Evolutionary conservation across 2,113 vertebrate genomes (phyloP).

Genomic region (Pholis gunnellus): DNA sequence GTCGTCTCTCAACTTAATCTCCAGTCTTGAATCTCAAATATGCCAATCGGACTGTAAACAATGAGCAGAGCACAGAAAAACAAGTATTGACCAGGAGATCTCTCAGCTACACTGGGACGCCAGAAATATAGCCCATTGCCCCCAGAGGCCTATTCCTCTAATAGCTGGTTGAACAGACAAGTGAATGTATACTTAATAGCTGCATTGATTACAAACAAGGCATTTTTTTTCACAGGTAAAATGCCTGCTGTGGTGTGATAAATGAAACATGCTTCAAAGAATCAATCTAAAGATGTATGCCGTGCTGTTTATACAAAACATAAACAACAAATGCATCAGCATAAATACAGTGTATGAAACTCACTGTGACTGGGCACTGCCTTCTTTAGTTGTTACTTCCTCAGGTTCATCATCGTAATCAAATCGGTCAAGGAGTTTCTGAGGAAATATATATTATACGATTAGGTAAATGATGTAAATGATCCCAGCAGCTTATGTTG

Average conservation of each 20-base stretch:
- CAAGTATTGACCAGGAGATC: background rate
- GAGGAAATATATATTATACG: constrained; percentile 21
- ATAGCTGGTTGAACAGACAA: background rate
- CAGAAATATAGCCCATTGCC: background rate
- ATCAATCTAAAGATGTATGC: background rate
- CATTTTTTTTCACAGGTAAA: background rate
- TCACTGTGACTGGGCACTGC: constrained; percentile 77
- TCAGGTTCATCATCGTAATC: constrained; percentile 98
- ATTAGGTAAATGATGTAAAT: background rate
- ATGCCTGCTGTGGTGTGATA: background rate
- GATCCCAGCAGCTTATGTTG: background rate
- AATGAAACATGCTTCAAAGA: background rate
- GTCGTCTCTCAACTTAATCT: background rate
- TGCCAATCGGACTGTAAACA: background rate
- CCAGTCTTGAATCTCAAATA: background rate
- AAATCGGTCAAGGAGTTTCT: constrained; percentile 95
- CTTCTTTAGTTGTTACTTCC: constrained; percentile 86
- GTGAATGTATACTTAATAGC: background rate
- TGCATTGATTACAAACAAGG: background rate
- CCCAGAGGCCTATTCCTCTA: background rate
- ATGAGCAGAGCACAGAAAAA: background rate
- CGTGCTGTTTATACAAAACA: background rate
- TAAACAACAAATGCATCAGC: background rate
- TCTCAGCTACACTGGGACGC: background rate
- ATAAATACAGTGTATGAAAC: constrained; percentile 34